Base-by-base conservation (phyloP, 1,140 invertebrate genomes). In the Diachasmimorpha longicaudata region DNA sequence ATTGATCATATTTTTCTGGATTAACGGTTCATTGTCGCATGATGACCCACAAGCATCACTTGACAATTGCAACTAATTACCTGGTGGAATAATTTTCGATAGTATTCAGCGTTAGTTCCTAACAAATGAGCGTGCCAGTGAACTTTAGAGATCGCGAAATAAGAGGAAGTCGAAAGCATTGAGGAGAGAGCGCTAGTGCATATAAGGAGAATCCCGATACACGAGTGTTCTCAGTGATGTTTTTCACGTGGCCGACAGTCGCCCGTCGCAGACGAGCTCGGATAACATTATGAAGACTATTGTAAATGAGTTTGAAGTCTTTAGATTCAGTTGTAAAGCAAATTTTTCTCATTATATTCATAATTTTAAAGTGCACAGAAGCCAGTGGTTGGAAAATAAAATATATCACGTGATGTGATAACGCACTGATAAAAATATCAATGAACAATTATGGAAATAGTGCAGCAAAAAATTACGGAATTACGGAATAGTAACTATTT, bases 121-220 rank as follows among this genome's bases (percentile, higher is more conserved):
- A 14, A 23, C 36, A 16, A 52, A 19, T n/a, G 48, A 52, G 48
- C 48, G 66, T 68, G 66, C 66, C 14, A 68, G 36, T 68, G 66
- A 68, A 68, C 66, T 68, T 16, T 11, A 31, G 23, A 21, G 21
- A 42, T 66, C 48, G 52, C 58, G 39, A 37, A 36, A 37, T 39
- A 67, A 37, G 5, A 68, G 11, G 31, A 68, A 68, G 66, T 68
- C 13, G 66, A 68, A 68, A 68, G 66, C 66, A 68, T 16, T 37
- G 66, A 68, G 58, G 72, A 66, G 72, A 73, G 72, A 66, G 72
- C 19, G 72, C 72, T 66, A 73, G 39, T 63, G 37, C 52, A 73
- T 73, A 73, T 73, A 73, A 73, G 58, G 72, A 21, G 72, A 66
- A 66, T 73, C 55, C 19, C 44, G 72, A 73, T 73, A 39, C 37